Evolutionary conservation across 2,888 invertebrate genomes (phyloP).

Genomic region (Drepana falcataria): DNA sequence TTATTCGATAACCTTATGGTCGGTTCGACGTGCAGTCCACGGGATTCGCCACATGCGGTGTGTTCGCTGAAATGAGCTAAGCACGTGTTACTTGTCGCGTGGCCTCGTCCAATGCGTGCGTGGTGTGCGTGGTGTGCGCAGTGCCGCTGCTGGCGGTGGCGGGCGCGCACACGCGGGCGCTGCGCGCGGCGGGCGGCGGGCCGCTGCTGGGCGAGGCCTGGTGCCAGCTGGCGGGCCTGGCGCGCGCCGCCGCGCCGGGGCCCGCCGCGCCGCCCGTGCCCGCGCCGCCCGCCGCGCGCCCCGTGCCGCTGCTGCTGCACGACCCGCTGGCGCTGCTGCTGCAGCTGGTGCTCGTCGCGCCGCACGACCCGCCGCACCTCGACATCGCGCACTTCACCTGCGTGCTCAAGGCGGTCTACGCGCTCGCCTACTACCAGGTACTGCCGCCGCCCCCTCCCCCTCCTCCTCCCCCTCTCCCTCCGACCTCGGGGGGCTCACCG

Average conservation of each 20-base stretch:
- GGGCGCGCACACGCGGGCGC: slow-evolving; percentile 89
- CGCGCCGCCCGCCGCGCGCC: slow-evolving; percentile 19
- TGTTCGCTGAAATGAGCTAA: too few species aligned
- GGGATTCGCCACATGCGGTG: too few species aligned
- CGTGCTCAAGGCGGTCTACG: slow-evolving; percentile 92
- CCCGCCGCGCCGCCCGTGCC: slow-evolving; percentile 19
- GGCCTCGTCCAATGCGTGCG: too few species aligned
- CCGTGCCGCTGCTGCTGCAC: slow-evolving; percentile 88
- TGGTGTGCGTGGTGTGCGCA: slow-evolving; percentile 40
- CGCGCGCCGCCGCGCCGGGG: slow-evolving; percentile 36
- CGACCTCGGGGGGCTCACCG: too few species aligned
- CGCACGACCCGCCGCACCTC: slow-evolving; percentile 81
- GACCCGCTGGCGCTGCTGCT: slow-evolving; percentile 92
- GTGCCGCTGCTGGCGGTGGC: slow-evolving; percentile 93
- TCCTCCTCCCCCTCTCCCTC: too few species aligned
- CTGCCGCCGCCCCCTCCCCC: too few species aligned
- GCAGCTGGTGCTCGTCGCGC: slow-evolving; percentile 91
- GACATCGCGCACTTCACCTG: slow-evolving; percentile 87
- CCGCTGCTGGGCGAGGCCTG: slow-evolving; percentile 42
- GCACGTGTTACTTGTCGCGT: too few species aligned
- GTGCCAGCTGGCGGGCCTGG: slow-evolving; percentile 86
- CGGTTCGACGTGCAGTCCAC: too few species aligned
- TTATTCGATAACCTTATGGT: too few species aligned
- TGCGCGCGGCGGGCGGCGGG: slow-evolving; percentile 56
- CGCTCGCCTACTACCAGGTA: slow-evolving; percentile 91